Percentiles rank a stretch among this genome's conserved stretches.
Conservation (phyloP, 2,888 invertebrate genomes). For the Tethea ocularis region DNA sequence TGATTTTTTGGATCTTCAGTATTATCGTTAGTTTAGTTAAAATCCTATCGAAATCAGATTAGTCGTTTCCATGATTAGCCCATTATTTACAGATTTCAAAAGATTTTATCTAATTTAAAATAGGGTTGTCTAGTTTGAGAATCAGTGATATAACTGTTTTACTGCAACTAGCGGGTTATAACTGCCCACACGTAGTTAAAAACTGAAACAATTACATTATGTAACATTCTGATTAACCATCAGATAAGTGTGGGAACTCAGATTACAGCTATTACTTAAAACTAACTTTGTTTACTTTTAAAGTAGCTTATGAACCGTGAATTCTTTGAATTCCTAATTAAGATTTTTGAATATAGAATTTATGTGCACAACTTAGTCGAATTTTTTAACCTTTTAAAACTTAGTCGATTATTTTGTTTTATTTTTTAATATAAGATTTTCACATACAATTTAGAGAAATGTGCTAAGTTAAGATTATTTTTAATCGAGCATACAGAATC, state of each 20-base stretch:
- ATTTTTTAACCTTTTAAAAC: too few relatives aligned
- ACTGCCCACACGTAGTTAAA: slow-evolving; percentile 4
- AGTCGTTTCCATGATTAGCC: too few relatives aligned
- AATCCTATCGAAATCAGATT: too few relatives aligned
- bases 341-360: not conserved
- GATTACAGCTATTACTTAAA: slow-evolving; percentile 3
- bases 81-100: not conserved
- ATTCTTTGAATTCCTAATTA: not conserved
- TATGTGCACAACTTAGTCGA: too few relatives aligned
- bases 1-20: too few relatives aligned
- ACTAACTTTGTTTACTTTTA: not conserved
- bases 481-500: too few relatives aligned
- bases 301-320: not conserved
- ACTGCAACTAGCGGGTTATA: not conserved
- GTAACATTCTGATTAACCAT: slow-evolving; percentile 18
- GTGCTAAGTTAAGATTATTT: too few relatives aligned
- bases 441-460: too few relatives aligned
- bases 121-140: not conserved
- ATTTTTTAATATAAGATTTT: too few relatives aligned
- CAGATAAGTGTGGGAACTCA: slow-evolving; percentile 19
- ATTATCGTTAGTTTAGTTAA: too few relatives aligned
- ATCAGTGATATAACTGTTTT: not conserved
- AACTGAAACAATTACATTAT: slow-evolving; percentile 17
- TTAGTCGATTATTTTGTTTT: too few relatives aligned
- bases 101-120: not conserved